Base-by-base conservation (phyloP, 2,888 invertebrate genomes). In the Noctuana brunneofusca region DNA sequence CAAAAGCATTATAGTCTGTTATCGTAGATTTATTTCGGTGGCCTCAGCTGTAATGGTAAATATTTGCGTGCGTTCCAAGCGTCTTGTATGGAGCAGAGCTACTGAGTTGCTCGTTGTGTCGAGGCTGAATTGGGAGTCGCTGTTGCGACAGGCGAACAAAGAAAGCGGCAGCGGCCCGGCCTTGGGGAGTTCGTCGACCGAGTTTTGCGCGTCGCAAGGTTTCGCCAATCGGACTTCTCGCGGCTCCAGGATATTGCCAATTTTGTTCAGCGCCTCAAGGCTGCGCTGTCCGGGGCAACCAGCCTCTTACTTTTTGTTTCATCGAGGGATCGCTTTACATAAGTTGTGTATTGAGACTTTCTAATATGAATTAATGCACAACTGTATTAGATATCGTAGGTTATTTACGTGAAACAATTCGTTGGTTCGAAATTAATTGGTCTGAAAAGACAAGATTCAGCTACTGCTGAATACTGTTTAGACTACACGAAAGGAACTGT, bases 191-290 rank as follows among this genome's bases (percentile, higher is more conserved):
- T 90, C 90, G 85, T 87, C 86, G 91, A 84, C 90, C 90, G 90
- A 89, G 80, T 89, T 91, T 86, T 84, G 89, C 89, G 80, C 87
- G 88, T 88, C 88, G 86, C 90, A 90, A 91, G 90, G 90, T 91
- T 91, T 90, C 88, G 88, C 90, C 90, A 90, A 85, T 84, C 89
- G 85, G 86, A 86, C 88, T 88, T 87, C 89, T 87, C 87, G 80
- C 80, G 75, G 83, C 89, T 89, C 89, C 89, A 90, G 90, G 90
- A 90, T 90, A 90, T 90, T 91, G 89, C 88, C 89, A 91, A 91
- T 89, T 72, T 73, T 70, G 72, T 71, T 87, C 86, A 83, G 79
- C 72, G 80, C 86, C 84, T 88, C 90, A 90, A 90, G 90, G 89
- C 87, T 89, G 82, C 76, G 68, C 75, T 72, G 76, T 76, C 81